Evolutionary conservation across 2,113 vertebrate genomes (phyloP).

Genomic region (Clinocottus analis): DNA sequence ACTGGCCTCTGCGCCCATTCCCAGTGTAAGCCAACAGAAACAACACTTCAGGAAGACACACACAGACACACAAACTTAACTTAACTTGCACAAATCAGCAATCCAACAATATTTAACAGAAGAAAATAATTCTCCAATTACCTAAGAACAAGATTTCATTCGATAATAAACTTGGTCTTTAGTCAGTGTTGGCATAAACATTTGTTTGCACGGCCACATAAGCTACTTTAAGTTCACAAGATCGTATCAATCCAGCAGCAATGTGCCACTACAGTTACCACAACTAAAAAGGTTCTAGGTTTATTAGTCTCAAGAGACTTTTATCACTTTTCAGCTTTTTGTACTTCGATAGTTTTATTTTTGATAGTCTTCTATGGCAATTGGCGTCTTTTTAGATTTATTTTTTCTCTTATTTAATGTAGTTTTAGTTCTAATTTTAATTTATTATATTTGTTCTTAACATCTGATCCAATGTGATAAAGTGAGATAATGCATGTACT

Average conservation of each 20-base stretch:
- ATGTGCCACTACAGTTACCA: too few relatives aligned
- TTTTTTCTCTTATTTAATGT: neutral
- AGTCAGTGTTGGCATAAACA: neutral
- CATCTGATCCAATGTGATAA: too few relatives aligned
- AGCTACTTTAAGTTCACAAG: neutral
- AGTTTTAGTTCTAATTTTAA: neutral
- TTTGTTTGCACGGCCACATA: neutral
- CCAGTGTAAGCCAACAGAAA: too few relatives aligned
- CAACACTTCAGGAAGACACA: too few relatives aligned
- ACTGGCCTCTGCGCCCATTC: too few relatives aligned
- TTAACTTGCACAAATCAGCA: neutral
- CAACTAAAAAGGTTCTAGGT: too few relatives aligned
- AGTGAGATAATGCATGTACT: too few relatives aligned
- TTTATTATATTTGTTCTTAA: neutral
- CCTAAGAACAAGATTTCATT: neutral
- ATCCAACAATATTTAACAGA: neutral
- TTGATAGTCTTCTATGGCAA: neutral
- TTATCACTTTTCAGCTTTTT: neutral
- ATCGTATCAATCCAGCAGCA: neutral
- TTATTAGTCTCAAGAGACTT: too few relatives aligned
- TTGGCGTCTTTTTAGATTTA: too few relatives aligned
- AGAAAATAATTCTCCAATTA: neutral
- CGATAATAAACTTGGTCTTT: neutral
- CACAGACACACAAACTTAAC: conserved; percentile 4
- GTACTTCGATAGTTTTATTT: neutral